phyloP scores from a whole-genome alignment of 2,888 invertebrate genomes.

The Hemithea aestivaria region DNA sequence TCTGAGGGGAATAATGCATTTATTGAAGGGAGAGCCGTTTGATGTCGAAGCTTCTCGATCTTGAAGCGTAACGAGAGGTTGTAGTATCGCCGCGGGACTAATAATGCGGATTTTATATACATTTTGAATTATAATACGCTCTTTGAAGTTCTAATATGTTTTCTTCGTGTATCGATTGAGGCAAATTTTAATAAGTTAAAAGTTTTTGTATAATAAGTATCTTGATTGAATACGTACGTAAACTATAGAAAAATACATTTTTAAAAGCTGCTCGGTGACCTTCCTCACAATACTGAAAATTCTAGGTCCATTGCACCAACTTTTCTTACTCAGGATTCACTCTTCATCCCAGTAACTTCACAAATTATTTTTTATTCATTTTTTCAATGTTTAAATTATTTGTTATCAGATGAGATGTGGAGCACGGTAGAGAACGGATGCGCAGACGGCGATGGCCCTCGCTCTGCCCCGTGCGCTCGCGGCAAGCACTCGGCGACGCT shows the following conservation, averaged over 20 bases:
- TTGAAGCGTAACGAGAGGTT: constrained; percentile 17
- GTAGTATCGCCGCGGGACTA: constrained; percentile 24
- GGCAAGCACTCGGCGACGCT: constrained; percentile 91
- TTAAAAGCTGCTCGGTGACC: too few species aligned
- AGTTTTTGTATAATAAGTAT: too few species aligned
- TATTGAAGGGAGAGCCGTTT: constrained; percentile 39
- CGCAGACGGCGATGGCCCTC: constrained; percentile 49
- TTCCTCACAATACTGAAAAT: too few species aligned
- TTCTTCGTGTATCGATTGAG: not conserved
- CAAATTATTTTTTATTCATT: too few species aligned
- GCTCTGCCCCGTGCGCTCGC: constrained; percentile 80
- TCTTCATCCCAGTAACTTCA: too few species aligned
- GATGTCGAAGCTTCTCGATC: constrained; percentile 35
- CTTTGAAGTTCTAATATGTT: not conserved
- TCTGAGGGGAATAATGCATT: constrained; percentile 47
- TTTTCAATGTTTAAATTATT: too few species aligned
- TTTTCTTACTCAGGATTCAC: too few species aligned
- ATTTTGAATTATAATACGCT: constrained; percentile 11
- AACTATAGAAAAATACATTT: too few species aligned
- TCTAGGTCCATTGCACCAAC: too few species aligned
- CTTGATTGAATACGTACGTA: too few species aligned
- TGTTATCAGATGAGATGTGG: constrained; percentile 63
- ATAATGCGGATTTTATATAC: constrained; percentile 22
- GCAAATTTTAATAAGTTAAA: too few species aligned
- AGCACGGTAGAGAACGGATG: constrained; percentile 52